These are phyloP conservation scores for Xestia xanthographa DNA, from an alignment of 2,888 invertebrate species.

Conservation along the genomic window DNA sequence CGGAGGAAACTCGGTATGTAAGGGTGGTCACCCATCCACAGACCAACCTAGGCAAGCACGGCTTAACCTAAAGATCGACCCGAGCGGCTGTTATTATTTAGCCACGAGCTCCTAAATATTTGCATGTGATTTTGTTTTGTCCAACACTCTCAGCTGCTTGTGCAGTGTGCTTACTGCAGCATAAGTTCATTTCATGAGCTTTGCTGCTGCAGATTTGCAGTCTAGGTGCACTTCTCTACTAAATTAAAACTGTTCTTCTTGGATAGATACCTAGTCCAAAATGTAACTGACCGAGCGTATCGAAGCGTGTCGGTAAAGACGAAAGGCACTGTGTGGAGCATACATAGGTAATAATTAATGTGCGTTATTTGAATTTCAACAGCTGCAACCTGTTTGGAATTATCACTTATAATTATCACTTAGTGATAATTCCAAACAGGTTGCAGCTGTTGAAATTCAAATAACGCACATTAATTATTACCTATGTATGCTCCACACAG, in stretches of 20 bases:
- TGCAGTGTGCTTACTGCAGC: neutral
- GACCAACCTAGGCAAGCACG: no score
- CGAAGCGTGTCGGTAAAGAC: neutral
- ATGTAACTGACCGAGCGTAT: slow-evolving; percentile 1
- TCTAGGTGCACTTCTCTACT: neutral
- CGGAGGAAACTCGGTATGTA: no score
- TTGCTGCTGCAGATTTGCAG: neutral
- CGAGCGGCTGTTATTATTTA: no score
- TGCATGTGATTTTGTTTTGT: neutral
- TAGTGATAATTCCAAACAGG: neutral
- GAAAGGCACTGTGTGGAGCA: neutral
- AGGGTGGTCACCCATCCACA: no score
- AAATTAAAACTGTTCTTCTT: neutral
- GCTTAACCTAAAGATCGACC: no score
- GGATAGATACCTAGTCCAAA: neutral
- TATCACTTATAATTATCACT: neutral
- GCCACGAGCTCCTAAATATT: no score
- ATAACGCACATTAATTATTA: neutral
- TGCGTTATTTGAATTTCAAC: neutral
- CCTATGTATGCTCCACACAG: neutral
- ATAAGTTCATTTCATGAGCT: neutral
- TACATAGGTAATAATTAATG: neutral
- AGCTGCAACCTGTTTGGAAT: neutral
- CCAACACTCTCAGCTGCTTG: neutral
- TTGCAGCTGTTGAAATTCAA: neutral